These are phyloP conservation scores for Pachydiplax longipennis DNA, from an alignment of 2,888 invertebrate species.

Conservation along the genomic window DNA sequence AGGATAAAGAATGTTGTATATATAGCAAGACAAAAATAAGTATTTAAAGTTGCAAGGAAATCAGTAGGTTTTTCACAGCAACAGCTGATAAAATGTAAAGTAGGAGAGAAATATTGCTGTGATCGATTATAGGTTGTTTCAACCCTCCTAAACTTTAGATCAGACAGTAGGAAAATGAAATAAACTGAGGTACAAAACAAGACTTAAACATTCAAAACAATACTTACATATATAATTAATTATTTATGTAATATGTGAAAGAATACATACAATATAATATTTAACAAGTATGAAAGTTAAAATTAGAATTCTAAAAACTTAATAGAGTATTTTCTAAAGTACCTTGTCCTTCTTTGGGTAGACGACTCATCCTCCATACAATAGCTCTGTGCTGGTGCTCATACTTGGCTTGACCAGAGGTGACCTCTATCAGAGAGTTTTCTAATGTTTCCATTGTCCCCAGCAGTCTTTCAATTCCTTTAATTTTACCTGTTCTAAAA, in stretches of 20 bases:
- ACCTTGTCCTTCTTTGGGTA: conserved; percentile 99
- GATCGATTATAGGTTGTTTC: no score
- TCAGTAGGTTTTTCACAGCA: no score
- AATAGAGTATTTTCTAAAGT: conserved; percentile 21
- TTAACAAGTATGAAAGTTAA: not conserved
- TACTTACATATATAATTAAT: no score
- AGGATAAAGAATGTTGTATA: no score
- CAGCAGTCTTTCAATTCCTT: conserved; percentile 89
- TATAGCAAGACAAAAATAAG: no score
- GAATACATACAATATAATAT: no score
- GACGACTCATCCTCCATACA: conserved; percentile 96
- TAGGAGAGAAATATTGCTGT: no score
- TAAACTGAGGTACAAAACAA: not conserved
- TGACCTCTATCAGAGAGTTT: conserved; percentile 92
- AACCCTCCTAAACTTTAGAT: no score
- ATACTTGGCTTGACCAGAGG: conserved; percentile 97
- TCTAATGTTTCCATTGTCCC: conserved; percentile 91
- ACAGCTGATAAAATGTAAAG: no score
- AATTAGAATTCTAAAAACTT: not conserved
- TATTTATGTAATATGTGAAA: not conserved
- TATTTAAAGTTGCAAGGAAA: no score
- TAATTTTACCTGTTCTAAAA: conserved; percentile 82
- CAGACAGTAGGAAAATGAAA: not conserved
- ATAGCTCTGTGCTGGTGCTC: conserved; percentile 97
- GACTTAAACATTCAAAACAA: not conserved